These are phyloP conservation scores for Dromaius novaehollandiae DNA, from an alignment of 2,113 vertebrate genomes.

Conservation along the genomic window DNA sequence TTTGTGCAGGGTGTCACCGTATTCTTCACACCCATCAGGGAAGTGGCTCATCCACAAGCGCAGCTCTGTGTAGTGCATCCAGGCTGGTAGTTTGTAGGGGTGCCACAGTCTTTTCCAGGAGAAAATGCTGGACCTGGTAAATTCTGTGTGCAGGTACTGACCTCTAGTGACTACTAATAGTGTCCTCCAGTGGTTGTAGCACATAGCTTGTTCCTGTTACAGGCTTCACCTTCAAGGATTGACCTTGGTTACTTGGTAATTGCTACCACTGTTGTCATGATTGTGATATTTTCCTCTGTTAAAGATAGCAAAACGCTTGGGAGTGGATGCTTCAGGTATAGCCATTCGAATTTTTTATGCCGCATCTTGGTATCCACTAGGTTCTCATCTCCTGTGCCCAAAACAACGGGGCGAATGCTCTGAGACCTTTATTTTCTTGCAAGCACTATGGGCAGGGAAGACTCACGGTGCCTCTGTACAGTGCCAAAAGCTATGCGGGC, in stretches of 20 bases:
- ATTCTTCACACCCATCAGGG: background rate
- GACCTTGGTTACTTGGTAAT: too few relatives aligned
- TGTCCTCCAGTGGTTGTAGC: background rate
- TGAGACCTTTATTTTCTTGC: background rate
- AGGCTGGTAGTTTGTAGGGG: rapidly evolving
- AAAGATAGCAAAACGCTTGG: background rate
- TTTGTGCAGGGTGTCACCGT: background rate
- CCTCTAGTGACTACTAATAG: background rate
- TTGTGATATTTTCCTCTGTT: background rate
- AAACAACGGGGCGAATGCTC: background rate
- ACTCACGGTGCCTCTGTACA: background rate
- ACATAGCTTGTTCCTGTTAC: rapidly evolving
- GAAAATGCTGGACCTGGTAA: background rate
- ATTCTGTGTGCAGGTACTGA: background rate
- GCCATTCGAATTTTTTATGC: background rate
- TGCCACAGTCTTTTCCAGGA: background rate
- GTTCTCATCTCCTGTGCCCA: background rate
- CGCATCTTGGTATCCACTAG: background rate
- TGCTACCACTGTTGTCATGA: background rate
- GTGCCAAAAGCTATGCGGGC: background rate
- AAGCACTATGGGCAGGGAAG: background rate
- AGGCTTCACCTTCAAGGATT: background rate
- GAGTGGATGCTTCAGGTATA: background rate
- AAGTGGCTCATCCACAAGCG: too few relatives aligned
- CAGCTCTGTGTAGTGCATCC: rapidly evolving